Percentiles rank a stretch among this genome's conserved stretches.
These are phyloP conservation scores for Chaetogeoica ovagalla DNA, from an alignment of 2,888 invertebrate genomes.

Conservation along the genomic window DNA sequence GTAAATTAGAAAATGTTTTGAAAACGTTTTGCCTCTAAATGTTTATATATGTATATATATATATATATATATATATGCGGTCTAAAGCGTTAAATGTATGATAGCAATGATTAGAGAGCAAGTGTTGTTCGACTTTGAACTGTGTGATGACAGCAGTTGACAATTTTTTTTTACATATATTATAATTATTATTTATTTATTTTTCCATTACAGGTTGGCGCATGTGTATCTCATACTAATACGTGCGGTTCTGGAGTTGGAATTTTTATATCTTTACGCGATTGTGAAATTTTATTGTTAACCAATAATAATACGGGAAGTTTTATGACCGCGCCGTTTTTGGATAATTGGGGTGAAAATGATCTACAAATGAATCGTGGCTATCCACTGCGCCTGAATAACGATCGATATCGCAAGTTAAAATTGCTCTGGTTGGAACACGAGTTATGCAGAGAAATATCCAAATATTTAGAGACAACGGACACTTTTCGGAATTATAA, in stretches of 20 bases:
- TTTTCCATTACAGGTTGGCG: neutral
- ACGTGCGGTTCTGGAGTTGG: neutral
- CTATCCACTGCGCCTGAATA: neutral
- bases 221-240: neutral
- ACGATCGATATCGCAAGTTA: neutral
- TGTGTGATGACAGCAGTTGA: too few species aligned
- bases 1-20: too few species aligned
- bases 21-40: too few species aligned
- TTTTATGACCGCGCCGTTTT: neutral
- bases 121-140: too few species aligned
- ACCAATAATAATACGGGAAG: neutral
- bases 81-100: too few species aligned
- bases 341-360: neutral
- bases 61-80: too few species aligned
- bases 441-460: neutral
- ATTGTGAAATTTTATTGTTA: slow-evolving; percentile 61
- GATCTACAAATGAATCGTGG: neutral
- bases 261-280: slow-evolving; percentile 64
- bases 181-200: neutral
- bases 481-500: neutral
- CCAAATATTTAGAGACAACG: neutral
- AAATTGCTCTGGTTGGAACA: neutral
- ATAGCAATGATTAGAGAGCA: too few species aligned
- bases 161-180: neutral
- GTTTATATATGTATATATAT: too few species aligned